Evolutionary conservation across 2,113 vertebrate species (phyloP).

Genomic region (Hyperoodon ampullatus): DNA sequence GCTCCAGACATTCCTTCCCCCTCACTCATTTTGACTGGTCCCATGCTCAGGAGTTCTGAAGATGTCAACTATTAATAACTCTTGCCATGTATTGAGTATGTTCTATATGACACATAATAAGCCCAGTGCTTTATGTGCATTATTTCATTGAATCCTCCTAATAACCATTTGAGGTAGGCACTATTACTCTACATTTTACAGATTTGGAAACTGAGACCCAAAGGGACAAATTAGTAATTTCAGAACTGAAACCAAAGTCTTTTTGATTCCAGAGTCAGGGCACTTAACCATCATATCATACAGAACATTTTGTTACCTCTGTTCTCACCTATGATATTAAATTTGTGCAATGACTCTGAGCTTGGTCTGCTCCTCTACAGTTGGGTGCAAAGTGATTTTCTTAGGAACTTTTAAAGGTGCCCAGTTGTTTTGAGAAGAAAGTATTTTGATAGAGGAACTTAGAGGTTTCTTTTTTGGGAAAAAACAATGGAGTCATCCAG

Average conservation of each 20-base stretch:
- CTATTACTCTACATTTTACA: not conserved
- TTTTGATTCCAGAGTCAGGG: not conserved
- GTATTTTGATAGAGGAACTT: not conserved
- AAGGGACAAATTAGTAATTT: not conserved
- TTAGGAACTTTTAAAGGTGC: not conserved
- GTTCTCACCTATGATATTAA: not conserved
- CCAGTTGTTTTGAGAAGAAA: not conserved
- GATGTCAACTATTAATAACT: not conserved
- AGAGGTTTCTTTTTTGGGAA: not conserved
- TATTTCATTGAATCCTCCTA: not conserved
- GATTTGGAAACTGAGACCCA: not conserved
- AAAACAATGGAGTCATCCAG: not conserved
- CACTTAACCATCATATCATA: not conserved
- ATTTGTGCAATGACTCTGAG: not conserved
- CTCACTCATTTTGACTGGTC: fast-evolving
- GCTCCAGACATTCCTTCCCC: not conserved
- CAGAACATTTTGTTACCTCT: not conserved
- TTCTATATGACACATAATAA: not conserved
- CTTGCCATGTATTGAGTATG: not conserved
- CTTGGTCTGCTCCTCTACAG: not conserved
- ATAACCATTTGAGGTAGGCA: not conserved
- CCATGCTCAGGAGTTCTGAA: not conserved
- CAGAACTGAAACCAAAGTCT: not conserved
- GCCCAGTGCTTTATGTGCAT: not conserved
- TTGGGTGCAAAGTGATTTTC: not conserved